A percentile compares a stretch with the other conserved stretches of the same genome.
These are phyloP conservation scores for Bubo scandiacus DNA, from an alignment of 2,113 vertebrate genomes.

Conservation along the genomic window DNA sequence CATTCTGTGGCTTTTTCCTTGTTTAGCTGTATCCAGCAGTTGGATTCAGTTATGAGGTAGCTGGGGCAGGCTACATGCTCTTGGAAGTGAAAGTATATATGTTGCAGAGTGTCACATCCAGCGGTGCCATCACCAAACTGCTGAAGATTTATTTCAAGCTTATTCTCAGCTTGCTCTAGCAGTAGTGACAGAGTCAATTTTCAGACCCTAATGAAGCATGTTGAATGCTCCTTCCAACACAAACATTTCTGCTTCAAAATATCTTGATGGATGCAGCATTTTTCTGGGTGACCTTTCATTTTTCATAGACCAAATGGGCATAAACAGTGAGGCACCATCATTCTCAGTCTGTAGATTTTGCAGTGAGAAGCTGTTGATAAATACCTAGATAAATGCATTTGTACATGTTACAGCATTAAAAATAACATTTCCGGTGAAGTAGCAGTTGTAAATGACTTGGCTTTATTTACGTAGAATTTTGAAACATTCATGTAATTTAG, in stretches of 20 bases:
- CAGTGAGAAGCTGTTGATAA: background rate
- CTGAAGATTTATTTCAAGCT: background rate
- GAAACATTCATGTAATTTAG: background rate
- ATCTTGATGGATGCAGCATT: background rate
- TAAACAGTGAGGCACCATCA: background rate
- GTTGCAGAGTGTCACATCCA: too few species aligned
- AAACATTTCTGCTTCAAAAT: background rate
- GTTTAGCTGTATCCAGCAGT: background rate
- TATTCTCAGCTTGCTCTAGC: background rate
- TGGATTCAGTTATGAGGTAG: background rate
- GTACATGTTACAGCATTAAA: background rate
- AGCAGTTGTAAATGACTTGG: background rate
- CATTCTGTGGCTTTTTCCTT: background rate
- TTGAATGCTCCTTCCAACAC: background rate
- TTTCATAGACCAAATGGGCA: background rate
- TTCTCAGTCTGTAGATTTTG: background rate
- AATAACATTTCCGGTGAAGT: background rate
- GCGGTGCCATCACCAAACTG: background rate
- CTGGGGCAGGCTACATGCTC: fast-evolving
- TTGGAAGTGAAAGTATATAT: background rate
- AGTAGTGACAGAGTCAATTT: background rate
- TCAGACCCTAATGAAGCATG: background rate
- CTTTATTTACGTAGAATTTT: background rate
- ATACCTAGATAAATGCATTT: background rate
- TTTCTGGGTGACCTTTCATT: background rate